A percentile compares a stretch with the other conserved stretches of the same genome.
phyloP scores from a whole-genome alignment of 2,888 invertebrate genomes.

The Caenorhabditis zanzibari region DNA sequence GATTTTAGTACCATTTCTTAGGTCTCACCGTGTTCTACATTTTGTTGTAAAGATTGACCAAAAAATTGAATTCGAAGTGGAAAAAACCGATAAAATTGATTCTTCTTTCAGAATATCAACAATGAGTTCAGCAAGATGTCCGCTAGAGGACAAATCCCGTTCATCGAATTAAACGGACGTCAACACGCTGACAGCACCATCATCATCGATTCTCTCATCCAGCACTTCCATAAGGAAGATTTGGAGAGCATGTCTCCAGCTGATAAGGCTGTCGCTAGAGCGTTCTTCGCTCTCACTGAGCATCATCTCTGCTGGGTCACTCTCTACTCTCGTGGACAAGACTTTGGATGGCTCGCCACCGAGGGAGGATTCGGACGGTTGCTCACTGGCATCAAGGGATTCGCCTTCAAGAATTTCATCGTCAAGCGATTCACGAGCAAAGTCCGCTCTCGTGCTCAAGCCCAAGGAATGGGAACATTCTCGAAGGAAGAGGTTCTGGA shows the following conservation, averaged over 20 bases:
- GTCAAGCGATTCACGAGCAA: slow-evolving; percentile 53
- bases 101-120: slow-evolving; percentile 74
- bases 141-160: slow-evolving; percentile 87
- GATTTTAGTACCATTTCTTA: no score
- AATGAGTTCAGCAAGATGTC: slow-evolving; percentile 79
- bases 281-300: slow-evolving; percentile 76
- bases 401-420: slow-evolving; percentile 71
- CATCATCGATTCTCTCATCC: slow-evolving; percentile 87
- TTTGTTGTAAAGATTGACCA: no score
- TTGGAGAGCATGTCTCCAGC: slow-evolving; percentile 63
- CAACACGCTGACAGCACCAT: slow-evolving; percentile 94
- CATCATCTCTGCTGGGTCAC: slow-evolving; percentile 75
- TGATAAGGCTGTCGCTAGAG: slow-evolving; percentile 72
- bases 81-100: no score
- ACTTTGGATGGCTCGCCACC: slow-evolving; percentile 73
- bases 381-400: slow-evolving; percentile 73
- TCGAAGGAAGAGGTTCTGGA: slow-evolving; percentile 83
- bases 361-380: slow-evolving; percentile 70
- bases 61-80: no score
- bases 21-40: no score
- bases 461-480: slow-evolving; percentile 83
- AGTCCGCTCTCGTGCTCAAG: slow-evolving; percentile 9
- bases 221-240: slow-evolving; percentile 59
- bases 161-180: slow-evolving; percentile 95
- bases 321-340: slow-evolving; percentile 71